Conservation (phyloP, 2,113 vertebrate genomes). For the Dicrurus megarhynchus region DNA sequence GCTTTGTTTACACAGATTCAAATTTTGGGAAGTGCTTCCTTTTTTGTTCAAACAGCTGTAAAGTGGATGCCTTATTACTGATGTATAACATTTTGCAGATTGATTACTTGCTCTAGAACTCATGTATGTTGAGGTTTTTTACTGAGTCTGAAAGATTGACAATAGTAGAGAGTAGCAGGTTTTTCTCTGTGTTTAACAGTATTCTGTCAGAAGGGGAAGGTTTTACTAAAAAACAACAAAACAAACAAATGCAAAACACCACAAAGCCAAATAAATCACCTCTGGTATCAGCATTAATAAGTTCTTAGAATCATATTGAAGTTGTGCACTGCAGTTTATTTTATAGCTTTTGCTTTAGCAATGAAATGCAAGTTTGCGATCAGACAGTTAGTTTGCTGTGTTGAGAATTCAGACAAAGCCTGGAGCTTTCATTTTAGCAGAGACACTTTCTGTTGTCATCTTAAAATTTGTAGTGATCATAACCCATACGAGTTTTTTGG, state of each 20-base stretch:
- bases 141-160: conserved; percentile 52
- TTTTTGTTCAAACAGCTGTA: conserved; percentile 49
- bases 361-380: conserved; percentile 58
- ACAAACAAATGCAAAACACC: not conserved
- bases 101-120: conserved; percentile 42
- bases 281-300: conserved; percentile 41
- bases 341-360: conserved; percentile 15
- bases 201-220: conserved; percentile 19
- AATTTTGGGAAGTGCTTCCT: conserved; percentile 49
- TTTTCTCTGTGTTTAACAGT: conserved; percentile 62
- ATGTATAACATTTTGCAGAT: conserved; percentile 42
- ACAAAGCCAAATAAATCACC: conserved; percentile 33
- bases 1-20: conserved; percentile 76
- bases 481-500: not conserved
- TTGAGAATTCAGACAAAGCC: conserved; percentile 21
- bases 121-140: conserved; percentile 51
- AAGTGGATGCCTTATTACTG: conserved; percentile 61
- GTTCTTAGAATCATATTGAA: conserved; percentile 62
- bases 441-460: not conserved
- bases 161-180: not conserved
- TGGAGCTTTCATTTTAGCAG: conserved; percentile 48
- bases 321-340: conserved; percentile 53
- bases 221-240: not conserved
- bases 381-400: conserved; percentile 54
- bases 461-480: conserved; percentile 33